phyloP scores from a whole-genome alignment of 2,888 invertebrate genomes.

The Drosophila melanocephala region DNA sequence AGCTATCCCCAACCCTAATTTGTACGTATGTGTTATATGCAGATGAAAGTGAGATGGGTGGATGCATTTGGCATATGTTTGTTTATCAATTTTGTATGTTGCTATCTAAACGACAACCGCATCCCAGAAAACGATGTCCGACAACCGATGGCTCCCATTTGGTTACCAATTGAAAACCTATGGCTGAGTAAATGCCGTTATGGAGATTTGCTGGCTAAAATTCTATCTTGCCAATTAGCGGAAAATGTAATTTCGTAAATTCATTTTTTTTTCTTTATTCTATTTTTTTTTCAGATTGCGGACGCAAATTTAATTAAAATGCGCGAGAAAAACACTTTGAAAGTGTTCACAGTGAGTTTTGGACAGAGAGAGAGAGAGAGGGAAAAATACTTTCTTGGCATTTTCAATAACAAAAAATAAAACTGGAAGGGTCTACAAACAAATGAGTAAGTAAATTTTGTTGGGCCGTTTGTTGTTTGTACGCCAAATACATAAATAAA shows the following conservation, averaged over 20 bases:
- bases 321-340: constrained; percentile 47
- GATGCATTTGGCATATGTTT: constrained; percentile 45
- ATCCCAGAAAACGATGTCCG: constrained; percentile 34
- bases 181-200: constrained; percentile 16
- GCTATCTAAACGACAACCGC: constrained; percentile 43
- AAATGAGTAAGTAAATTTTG: constrained; percentile 39
- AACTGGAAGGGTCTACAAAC: constrained; percentile 1
- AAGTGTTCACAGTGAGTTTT: constrained; percentile 34
- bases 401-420: constrained; percentile 59
- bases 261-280: constrained; percentile 9
- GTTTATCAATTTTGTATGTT: constrained; percentile 67
- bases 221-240: constrained; percentile 47
- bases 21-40: neutral
- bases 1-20: neutral
- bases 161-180: constrained; percentile 48
- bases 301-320: constrained; percentile 56
- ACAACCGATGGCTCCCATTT: constrained; percentile 33
- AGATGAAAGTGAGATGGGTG: neutral
- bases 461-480: constrained; percentile 36
- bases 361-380: neutral
- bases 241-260: constrained; percentile 55
- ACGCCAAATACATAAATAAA: constrained; percentile 70
- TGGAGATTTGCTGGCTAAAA: constrained; percentile 30
- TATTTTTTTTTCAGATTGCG: constrained; percentile 11
- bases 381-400: constrained; percentile 50